Base-by-base conservation (phyloP, 1,140 invertebrate species). In the Gryon sp. region DNA sequence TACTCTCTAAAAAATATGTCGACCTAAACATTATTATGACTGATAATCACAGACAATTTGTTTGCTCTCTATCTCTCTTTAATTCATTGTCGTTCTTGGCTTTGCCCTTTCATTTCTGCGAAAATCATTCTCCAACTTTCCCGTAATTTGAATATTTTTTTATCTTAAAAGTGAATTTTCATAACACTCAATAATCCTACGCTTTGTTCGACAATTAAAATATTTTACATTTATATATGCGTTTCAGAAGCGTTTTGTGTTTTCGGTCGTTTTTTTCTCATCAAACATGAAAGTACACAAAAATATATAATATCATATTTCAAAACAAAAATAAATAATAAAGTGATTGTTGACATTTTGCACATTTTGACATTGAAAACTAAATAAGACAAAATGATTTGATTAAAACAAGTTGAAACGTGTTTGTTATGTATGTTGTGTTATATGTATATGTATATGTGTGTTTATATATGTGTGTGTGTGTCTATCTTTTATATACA, bases 21-120 rank as follows among this genome's bases (percentile, higher is more conserved):
- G 86, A 87, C 85, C 86, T 88, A 87, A 87, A 88, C 85, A 88
- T 88, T 87, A 87, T 87, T 88, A 88, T 86, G 86, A 88, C 86
- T 87, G 86, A 87, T 87, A 88, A 88, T 88, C 86, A 88, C 85
- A 87, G 85, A 87, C 84, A 86, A 87, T 87, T 87, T 86, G 80
- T 83, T 82, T 53, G 79, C 14, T 34, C 11, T 34, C 5, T 34
- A 11, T 34, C 11, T 12, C 5, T 9, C 2, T 62, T 63, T 52
- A 48, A 59, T 59, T 69, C 82, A 78, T 85, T 52, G 52, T 80
- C 82, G 75, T 57, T 46, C 18, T 57, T 32, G 18, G 24, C 41
- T 12, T 28, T 66, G 28, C 53, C 19, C 43, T 40, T 30, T 80
- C 82, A 80, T 45, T 50, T 48, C 48, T 36, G 34, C 43, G 43